Conservation (phyloP, 1,140 invertebrate genomes). For the Trachymyrmex cornetzi region DNA sequence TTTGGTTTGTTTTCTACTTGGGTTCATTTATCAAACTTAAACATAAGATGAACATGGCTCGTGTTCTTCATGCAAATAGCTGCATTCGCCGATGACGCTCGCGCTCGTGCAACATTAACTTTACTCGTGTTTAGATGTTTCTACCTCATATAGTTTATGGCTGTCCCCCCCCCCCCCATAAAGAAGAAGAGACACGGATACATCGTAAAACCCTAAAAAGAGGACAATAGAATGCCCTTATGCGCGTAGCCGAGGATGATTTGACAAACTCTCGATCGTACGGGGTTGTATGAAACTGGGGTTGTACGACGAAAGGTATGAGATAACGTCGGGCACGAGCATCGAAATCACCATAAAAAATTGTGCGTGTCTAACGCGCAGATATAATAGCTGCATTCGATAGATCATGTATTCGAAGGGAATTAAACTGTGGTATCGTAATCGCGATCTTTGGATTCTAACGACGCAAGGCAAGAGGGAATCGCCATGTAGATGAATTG, state of each 20-base stretch:
- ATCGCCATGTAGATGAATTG: not conserved
- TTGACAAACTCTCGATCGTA: conserved; percentile 81
- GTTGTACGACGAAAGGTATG: conserved; percentile 45
- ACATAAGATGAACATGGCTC: not conserved
- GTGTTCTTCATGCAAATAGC: conserved; percentile 5
- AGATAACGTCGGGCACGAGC: conserved; percentile 70
- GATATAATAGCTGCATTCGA: conserved; percentile 21
- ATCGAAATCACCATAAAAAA: conserved; percentile 84
- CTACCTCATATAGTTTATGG: conserved; percentile 84
- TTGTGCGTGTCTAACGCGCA: conserved; percentile 61
- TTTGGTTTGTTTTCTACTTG: too few species aligned
- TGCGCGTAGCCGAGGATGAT: conserved; percentile 80
- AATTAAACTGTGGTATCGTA: conserved; percentile 64
- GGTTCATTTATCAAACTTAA: conserved; percentile 6
- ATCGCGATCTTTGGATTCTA: conserved; percentile 7
- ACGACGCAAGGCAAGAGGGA: not conserved
- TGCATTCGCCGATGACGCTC: conserved; percentile 57
- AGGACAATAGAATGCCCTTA: conserved; percentile 78
- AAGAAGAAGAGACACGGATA: conserved; percentile 78
- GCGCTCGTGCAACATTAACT: conserved; percentile 62
- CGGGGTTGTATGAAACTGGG: conserved; percentile 55
- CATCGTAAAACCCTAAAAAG: conserved; percentile 76
- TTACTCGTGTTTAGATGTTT: conserved; percentile 80
- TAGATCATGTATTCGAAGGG: conserved; percentile 61
- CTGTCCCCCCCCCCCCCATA: conserved; percentile 69